These are phyloP conservation scores for Lacanobia oleracea DNA, from an alignment of 2,888 invertebrate species.

Conservation along the genomic window DNA sequence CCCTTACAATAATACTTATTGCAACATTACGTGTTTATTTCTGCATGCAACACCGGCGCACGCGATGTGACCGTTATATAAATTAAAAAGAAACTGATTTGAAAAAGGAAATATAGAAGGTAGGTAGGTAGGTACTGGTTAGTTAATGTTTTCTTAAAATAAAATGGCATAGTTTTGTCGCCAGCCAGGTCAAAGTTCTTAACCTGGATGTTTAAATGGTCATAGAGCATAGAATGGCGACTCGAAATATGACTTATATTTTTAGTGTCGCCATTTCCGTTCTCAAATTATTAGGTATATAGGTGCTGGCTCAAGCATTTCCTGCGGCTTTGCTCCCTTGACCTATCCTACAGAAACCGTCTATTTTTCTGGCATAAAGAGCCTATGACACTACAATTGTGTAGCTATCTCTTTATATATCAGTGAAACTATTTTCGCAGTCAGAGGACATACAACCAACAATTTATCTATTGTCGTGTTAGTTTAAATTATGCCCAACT, in stretches of 20 bases:
- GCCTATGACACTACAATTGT: too few relatives aligned
- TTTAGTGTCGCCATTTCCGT: constrained; percentile 8
- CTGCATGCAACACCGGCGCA: constrained; percentile 53
- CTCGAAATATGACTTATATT: neutral
- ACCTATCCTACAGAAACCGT: too few relatives aligned
- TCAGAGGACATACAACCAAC: neutral
- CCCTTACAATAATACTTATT: constrained; percentile 47
- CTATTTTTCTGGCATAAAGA: too few relatives aligned
- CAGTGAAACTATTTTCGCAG: neutral
- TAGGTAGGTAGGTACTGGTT: neutral
- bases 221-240: neutral
- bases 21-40: constrained; percentile 51
- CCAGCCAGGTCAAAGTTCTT: constrained; percentile 55
- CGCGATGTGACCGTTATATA: constrained; percentile 52
- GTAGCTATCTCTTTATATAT: too few relatives aligned
- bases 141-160: constrained; percentile 31
- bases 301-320: neutral
- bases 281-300: constrained; percentile 2
- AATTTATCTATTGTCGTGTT: neutral
- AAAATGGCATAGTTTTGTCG: constrained; percentile 26
- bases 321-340: neutral
- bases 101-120: neutral
- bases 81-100: constrained; percentile 32
- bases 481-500: neutral
- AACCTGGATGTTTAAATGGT: constrained; percentile 23